A percentile compares a stretch with the other conserved stretches of the same genome.
Evolutionary conservation across 30 jellyfish, hydroid and myxozoan species (phyloP).

Genomic region (Sanderia malayensis): DNA sequence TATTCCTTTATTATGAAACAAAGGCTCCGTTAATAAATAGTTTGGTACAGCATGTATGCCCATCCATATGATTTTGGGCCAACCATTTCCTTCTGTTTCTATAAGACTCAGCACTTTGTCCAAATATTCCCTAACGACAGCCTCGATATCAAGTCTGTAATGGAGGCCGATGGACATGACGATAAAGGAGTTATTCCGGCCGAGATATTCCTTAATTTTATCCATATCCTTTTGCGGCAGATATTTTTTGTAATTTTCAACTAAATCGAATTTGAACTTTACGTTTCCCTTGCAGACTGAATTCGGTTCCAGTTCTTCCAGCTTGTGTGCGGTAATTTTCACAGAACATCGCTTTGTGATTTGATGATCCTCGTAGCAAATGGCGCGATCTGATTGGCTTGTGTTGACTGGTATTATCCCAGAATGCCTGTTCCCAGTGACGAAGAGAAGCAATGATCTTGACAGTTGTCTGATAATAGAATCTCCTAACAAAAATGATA

Average conservation of each 20-base stretch:
- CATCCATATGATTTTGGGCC: slow-evolving; percentile 95
- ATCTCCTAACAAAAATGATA: slow-evolving; percentile 72
- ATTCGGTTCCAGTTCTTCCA: slow-evolving; percentile 47
- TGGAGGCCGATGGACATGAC: slow-evolving; percentile 92
- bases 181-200: slow-evolving; percentile 54
- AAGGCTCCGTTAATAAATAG: slow-evolving; percentile 64
- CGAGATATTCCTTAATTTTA: slow-evolving; percentile 37
- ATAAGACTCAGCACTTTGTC: slow-evolving; percentile 47
- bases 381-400: slow-evolving; percentile 34
- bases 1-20: slow-evolving; percentile 51
- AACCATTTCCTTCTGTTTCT: slow-evolving; percentile 66
- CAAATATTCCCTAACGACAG: slow-evolving; percentile 35
- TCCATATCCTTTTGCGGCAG: slow-evolving; percentile 47
- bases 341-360: slow-evolving; percentile 74
- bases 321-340: slow-evolving; percentile 61
- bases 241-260: slow-evolving; percentile 72
- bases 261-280: slow-evolving; percentile 51
- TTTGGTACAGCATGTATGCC: slow-evolving; percentile 80
- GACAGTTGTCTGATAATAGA: slow-evolving; percentile 88
- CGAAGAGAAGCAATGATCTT: slow-evolving; percentile 54
- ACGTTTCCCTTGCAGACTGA: slow-evolving; percentile 69
- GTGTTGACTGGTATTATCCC: slow-evolving; percentile 77
- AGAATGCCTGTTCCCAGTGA: slow-evolving; percentile 56
- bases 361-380: slow-evolving; percentile 80
- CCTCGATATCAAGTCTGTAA: slow-evolving; percentile 61